phyloP scores from a whole-genome alignment of 2,113 vertebrate species.

The Sylvietta virens region DNA sequence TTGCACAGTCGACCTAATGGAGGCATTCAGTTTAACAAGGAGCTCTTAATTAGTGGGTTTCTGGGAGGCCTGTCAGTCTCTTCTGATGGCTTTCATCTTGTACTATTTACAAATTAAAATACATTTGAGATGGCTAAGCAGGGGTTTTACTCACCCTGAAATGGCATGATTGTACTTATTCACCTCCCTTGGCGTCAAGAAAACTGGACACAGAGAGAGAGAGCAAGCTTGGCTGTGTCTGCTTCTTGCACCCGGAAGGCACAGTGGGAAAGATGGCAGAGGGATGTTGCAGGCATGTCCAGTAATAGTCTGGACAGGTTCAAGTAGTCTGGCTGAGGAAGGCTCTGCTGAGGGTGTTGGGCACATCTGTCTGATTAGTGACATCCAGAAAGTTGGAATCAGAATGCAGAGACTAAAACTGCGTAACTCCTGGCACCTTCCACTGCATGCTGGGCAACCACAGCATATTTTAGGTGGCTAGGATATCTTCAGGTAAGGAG shows the following conservation, averaged over 20 bases:
- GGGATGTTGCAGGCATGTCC: background rate
- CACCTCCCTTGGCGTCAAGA: background rate
- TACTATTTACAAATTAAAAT: background rate
- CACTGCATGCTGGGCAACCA: fast-evolving
- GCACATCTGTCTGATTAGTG: background rate
- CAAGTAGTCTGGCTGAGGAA: background rate
- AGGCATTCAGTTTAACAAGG: background rate
- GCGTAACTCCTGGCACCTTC: background rate
- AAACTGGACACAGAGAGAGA: background rate
- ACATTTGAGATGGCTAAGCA: background rate
- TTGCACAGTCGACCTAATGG: background rate
- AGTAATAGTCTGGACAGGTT: background rate
- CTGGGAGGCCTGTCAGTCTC: background rate
- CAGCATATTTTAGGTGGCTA: background rate
- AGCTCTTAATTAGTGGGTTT: background rate
- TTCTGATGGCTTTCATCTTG: background rate
- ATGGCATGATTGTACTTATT: background rate
- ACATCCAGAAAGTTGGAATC: background rate
- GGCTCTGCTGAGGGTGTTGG: background rate
- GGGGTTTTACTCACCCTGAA: background rate
- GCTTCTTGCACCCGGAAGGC: background rate
- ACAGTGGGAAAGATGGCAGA: background rate
- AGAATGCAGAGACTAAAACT: background rate
- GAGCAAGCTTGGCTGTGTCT: background rate
- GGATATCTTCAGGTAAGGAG: background rate